Conservation (phyloP, 2,113 vertebrate species). For the Cynoglossus semilaevis region DNA sequence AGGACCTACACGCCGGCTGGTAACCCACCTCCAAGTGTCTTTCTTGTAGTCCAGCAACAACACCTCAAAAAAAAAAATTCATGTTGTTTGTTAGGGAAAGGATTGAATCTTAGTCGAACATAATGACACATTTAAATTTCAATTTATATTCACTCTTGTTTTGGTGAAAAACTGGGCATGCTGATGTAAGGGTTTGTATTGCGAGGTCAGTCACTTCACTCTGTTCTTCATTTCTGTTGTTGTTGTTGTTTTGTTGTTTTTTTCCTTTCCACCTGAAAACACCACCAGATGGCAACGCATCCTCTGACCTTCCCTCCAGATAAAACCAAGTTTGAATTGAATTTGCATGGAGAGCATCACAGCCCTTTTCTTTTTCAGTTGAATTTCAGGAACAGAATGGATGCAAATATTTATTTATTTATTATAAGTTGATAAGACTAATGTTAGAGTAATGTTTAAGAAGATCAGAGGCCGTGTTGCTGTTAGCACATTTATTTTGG, state of each 20-base stretch:
- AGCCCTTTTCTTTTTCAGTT: not conserved
- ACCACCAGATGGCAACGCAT: conserved; percentile 38
- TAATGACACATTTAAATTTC: conserved; percentile 17
- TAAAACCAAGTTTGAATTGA: not conserved
- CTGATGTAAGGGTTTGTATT: conserved; percentile 76
- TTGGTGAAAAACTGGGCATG: conserved; percentile 27
- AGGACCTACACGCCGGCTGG: conserved; percentile 81
- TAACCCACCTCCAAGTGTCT: conserved; percentile 86
- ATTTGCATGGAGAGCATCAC: not conserved
- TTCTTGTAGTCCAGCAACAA: conserved; percentile 79
- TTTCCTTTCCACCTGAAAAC: not conserved
- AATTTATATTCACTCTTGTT: not conserved
- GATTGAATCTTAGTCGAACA: conserved; percentile 20
- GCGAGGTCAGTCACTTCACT: conserved; percentile 52
- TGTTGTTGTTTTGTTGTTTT: not conserved
- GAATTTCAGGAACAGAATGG: not conserved
- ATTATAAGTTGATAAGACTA: not conserved
- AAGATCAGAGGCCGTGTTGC: conserved; percentile 39
- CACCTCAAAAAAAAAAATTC: conserved; percentile 62
- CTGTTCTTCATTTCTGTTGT: conserved; percentile 20
- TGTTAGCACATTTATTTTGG: conserved; percentile 27
- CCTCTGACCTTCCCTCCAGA: conserved; percentile 4
- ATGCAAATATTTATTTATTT: not conserved
- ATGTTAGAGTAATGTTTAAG: too few relatives aligned
- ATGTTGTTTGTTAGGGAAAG: conserved; percentile 40